Evolutionary conservation across 1,140 invertebrate species (phyloP).

Genomic region (Myzus persicae): DNA sequence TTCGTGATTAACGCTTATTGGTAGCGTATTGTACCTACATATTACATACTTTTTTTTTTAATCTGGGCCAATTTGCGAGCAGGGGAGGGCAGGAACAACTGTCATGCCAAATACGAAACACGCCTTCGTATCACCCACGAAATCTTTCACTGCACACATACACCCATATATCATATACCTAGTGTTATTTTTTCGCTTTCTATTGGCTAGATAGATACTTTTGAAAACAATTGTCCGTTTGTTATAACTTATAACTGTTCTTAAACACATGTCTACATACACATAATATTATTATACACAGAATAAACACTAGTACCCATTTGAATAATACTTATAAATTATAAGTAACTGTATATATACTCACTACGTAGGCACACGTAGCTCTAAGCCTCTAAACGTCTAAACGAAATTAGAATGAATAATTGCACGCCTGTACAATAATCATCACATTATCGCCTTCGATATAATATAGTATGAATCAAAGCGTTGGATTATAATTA

Average conservation of each 20-base stretch:
- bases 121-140: slow-evolving; percentile 53
- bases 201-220: not conserved
- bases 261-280: not conserved
- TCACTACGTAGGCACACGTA: not conserved
- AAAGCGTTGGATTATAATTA: not conserved
- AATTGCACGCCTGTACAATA: not conserved
- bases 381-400: not conserved
- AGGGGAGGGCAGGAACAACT: not conserved
- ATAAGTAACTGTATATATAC: not conserved
- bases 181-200: slow-evolving; percentile 34
- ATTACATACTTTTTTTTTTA: not conserved
- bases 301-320: not conserved
- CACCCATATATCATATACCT: not conserved
- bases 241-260: slow-evolving; percentile 34
- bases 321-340: not conserved
- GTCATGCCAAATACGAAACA: slow-evolving; percentile 55
- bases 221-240: slow-evolving; percentile 35
- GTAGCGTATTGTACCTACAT: slow-evolving; percentile 15
- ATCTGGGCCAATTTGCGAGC: slow-evolving; percentile 36
- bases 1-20: slow-evolving; percentile 53
- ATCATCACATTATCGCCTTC: not conserved
- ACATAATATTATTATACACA: not conserved
- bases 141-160: slow-evolving; percentile 33
- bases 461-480: not conserved
- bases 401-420: not conserved